Evolutionary conservation across 2,797 vertebrate species (phyloP), one percentile per base, ranked within the genome.

Genomic region (Rhinella marina): DNA sequence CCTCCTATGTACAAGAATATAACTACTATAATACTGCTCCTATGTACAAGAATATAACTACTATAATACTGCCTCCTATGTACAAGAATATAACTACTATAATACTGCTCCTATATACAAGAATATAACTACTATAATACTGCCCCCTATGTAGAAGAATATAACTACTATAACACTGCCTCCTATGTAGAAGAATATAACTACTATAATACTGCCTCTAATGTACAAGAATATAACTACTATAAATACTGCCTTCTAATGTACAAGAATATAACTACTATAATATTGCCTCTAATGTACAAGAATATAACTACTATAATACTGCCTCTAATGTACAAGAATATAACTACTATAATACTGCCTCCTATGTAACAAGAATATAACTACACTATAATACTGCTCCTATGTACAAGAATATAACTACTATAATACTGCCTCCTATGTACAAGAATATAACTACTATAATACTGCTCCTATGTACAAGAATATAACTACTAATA

Each of bases 241-340:
- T 62, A 62, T n/a, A n/a, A 62, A 62, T 62, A 62, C 61, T n/a
- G n/a, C 19, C 61, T 59, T 21, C 61, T 32, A 70, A n/a, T 70
- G 27, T 70, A 70, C 66, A 70, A 70, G 66, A 70, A 32, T 70
- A 70, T 70, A 70, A 70, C 66, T 70, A 32, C 66, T 70, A 70
- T 32, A 70, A 32, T 70, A 70, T 27, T 70, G 0, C 66, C 5
- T 1, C 66, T 14, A 17, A 70, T 70, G 27, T 70, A 70, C 66
- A 70, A 70, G 66, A 70, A 32, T 70, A 70, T 70, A 70, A 70
- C 66, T 70, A 70, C 66, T 70, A 70, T 70, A 70, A 32, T 70
- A 32, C 66, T 70, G 27, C 66, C 0, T 27, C 66, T 70, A n/a
- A 70, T n/a, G n/a, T n/a, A n/a, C n/a, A n/a, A n/a, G n/a, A n/a